Percentiles rank a stretch among this genome's conserved stretches.
phyloP scores from a whole-genome alignment of 2,888 invertebrate species.

The Pachycephus smyrnensis region DNA sequence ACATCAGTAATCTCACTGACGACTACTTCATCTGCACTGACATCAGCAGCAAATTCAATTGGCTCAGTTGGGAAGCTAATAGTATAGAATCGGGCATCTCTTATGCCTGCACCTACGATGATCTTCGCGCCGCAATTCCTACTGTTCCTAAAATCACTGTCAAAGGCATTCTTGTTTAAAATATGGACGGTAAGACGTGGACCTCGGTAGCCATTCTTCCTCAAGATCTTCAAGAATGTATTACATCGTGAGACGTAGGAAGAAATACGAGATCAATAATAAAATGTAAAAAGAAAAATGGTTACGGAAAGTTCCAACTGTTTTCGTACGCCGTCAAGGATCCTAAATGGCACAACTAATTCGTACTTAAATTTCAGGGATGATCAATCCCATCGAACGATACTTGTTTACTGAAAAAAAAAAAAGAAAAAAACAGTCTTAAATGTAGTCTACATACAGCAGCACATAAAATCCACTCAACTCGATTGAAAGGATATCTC shows the following conservation, averaged over 20 bases:
- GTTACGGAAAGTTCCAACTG: no score
- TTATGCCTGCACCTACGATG: constrained; percentile 74
- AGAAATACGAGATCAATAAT: no score
- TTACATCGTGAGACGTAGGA: no score
- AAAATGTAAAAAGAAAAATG: no score
- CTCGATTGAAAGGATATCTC: no score
- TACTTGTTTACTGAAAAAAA: background rate
- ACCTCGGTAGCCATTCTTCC: no score
- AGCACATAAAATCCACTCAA: background rate
- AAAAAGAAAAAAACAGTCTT: background rate
- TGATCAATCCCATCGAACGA: no score
- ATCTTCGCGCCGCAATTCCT: constrained; percentile 70
- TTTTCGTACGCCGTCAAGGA: no score
- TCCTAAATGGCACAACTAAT: background rate
- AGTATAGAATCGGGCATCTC: constrained; percentile 71
- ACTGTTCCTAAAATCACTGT: constrained; percentile 71
- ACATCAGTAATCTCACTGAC: constrained; percentile 44
- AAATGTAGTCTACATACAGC: background rate
- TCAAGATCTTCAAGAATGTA: no score
- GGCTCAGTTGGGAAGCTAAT: constrained; percentile 72
- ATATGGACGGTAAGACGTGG: constrained; percentile 28
- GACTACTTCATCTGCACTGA: constrained; percentile 67
- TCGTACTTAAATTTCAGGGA: background rate
- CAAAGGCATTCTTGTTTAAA: constrained; percentile 63
- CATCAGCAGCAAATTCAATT: constrained; percentile 64